phyloP scores from a whole-genome alignment of 2,113 vertebrate species.

The Sylvia atricapilla region DNA sequence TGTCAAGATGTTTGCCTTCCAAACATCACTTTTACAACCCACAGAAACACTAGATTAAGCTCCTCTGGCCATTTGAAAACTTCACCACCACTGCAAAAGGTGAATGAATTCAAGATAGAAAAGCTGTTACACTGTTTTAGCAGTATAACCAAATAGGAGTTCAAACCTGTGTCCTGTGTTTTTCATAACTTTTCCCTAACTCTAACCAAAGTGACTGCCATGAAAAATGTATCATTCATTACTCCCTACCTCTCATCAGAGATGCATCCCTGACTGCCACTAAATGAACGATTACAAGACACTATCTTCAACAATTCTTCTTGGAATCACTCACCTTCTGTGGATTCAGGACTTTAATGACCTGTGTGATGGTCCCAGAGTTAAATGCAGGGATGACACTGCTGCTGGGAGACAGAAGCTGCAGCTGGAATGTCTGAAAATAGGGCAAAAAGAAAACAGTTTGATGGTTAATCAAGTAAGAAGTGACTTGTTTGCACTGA shows the following conservation, averaged over 20 bases:
- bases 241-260: background rate
- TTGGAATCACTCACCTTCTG: slow-evolving; percentile 86
- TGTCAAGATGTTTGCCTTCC: background rate
- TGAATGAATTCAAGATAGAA: background rate
- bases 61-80: background rate
- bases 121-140: background rate
- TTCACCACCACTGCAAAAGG: background rate
- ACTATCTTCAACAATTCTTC: background rate
- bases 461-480: background rate
- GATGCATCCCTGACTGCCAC: background rate
- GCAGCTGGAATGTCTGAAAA: slow-evolving; percentile 96
- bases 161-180: background rate
- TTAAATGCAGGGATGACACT: slow-evolving; percentile 95
- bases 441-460: background rate
- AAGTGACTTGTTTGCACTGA: background rate
- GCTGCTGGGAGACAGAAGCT: slow-evolving; percentile 98
- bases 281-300: background rate
- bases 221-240: background rate
- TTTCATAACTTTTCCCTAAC: background rate
- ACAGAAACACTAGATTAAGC: background rate
- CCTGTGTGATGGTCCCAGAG: slow-evolving; percentile 94
- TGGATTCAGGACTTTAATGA: slow-evolving; percentile 98
- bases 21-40: background rate
- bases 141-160: background rate
- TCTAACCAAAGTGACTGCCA: background rate